A percentile compares a stretch with the other conserved stretches of the same genome.
Evolutionary conservation across 37 sponge, comb jelly and placozoan species (phyloP).

Genomic region (Ianthella basta): DNA sequence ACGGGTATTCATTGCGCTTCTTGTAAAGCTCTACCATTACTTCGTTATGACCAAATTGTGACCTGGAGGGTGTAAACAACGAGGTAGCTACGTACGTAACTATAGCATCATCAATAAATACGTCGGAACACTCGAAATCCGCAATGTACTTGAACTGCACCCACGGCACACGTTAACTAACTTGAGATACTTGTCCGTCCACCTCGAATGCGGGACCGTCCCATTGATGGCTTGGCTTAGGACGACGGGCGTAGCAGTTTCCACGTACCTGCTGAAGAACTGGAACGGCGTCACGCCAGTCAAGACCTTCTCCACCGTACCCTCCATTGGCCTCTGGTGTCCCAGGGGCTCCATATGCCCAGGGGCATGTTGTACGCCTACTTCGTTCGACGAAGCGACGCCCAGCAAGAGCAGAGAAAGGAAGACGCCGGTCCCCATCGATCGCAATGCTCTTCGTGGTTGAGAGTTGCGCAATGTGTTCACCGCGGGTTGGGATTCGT

Average conservation of each 20-base stretch:
- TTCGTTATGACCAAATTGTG: constrained; percentile 39
- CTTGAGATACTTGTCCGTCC: constrained; percentile 76
- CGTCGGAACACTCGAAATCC: no score
- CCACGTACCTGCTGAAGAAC: constrained; percentile 57
- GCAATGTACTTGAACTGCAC: no score
- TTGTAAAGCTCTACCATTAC: constrained; percentile 60
- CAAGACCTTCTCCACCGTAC: constrained; percentile 24
- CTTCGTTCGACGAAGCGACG: neutral
- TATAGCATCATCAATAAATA: no score
- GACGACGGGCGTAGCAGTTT: constrained; percentile 43
- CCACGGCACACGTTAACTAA: neutral
- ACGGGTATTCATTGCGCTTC: constrained; percentile 62
- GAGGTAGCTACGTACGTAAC: no score
- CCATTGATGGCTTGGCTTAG: constrained; percentile 44
- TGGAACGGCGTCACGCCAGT: constrained; percentile 24
- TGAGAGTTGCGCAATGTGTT: no score
- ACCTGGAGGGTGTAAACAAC: constrained; percentile 19
- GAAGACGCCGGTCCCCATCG: neutral
- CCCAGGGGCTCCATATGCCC: constrained; percentile 81
- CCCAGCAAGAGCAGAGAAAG: neutral
- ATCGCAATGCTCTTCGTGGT: no score
- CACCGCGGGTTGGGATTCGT: neutral
- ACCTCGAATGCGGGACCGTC: constrained; percentile 22
- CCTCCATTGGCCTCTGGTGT: constrained; percentile 57
- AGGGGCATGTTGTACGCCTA: neutral